Base-by-base conservation (phyloP, 2,113 vertebrate species). In the Takifugu flavidus region DNA sequence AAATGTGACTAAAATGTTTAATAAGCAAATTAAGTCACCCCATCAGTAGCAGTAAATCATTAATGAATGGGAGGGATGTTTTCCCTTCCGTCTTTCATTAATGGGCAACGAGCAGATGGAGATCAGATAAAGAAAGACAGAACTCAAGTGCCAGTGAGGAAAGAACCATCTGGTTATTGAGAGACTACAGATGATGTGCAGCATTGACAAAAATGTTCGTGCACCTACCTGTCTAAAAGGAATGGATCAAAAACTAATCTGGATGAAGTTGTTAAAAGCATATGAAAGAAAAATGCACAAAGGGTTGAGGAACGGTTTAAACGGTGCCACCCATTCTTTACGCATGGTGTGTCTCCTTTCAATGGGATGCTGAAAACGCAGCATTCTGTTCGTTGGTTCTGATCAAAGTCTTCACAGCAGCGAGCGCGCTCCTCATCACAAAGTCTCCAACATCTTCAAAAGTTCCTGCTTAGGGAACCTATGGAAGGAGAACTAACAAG, bases 381-480 rank as follows among this genome's bases (percentile, higher is more conserved):
- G 31, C 28, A 43, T 67, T 67, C 67, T 59, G 70, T 56, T 78
- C 59, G 53, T 74, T 60, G 45, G 51, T 61, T 61, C 49, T 75
- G 77, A 87, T 84, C 59, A 54, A 39, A 62, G 53, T 67, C 77
- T 44, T 57, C 59, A 59, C n/a, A 53, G 55, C 62, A 60, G 70
- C 39, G 57, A 63, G 56, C 59, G 47, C 60, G 59, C 53, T 56
- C 65, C 59, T 77, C 77, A 85, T 83, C 65, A 68, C n/a, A 39
- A 13, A 81, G 49, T 84, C 86, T 77, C 72, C 77, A 71, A 74
- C 75, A 83, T 82, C 75, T 82, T 80, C 70, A 78, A 49, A 81
- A 67, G 59, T 59, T 72, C 59, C 59, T 25, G 47, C 65, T 70
- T 62, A 39, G 62, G 59, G 64, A 82, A 47, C 75, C 72, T 67